Percentiles rank a stretch among this genome's conserved stretches.
phyloP scores from a whole-genome alignment of 1,140 invertebrate species.

The Acromyrmex heyeri region DNA sequence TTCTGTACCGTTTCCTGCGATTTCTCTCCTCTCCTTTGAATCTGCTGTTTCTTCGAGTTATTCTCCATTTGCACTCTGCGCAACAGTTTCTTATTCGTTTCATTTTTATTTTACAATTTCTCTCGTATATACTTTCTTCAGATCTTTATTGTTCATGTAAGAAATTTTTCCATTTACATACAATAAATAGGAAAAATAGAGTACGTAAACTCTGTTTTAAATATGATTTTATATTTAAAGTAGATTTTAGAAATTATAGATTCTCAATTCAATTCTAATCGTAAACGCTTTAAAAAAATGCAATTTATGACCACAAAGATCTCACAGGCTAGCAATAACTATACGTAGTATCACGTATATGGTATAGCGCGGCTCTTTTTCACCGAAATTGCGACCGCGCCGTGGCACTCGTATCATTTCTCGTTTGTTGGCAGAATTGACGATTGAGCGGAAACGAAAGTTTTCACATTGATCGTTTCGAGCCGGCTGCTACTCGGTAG shows the following conservation, averaged over 20 bases:
- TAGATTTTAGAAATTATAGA: not conserved
- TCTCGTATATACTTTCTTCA: not conserved
- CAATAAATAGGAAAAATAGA: not conserved
- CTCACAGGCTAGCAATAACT: not conserved
- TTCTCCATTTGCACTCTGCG: not conserved
- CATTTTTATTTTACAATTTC: constrained; percentile 30
- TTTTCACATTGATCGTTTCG: constrained; percentile 57
- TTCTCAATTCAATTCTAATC: not conserved
- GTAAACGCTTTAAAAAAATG: not conserved
- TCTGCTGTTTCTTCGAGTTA: constrained; percentile 28
- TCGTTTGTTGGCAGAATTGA: constrained; percentile 60
- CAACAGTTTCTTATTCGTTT: constrained; percentile 23
- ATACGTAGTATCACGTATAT: not conserved
- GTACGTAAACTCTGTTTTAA: not conserved
- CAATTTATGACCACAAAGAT: not conserved
- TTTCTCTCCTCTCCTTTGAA: constrained; percentile 14
- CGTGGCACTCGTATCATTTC: constrained; percentile 54
- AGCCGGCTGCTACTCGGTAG: constrained; percentile 21
- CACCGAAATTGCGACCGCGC: constrained; percentile 48
- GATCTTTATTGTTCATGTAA: not conserved
- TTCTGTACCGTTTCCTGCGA: not conserved
- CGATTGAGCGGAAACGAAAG: constrained; percentile 60
- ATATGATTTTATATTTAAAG: not conserved
- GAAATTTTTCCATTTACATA: not conserved
- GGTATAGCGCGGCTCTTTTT: constrained; percentile 34